Evolutionary conservation across 2,888 invertebrate genomes (phyloP), one percentile per base, ranked within the genome.

Genomic region (Agrochola litura): DNA sequence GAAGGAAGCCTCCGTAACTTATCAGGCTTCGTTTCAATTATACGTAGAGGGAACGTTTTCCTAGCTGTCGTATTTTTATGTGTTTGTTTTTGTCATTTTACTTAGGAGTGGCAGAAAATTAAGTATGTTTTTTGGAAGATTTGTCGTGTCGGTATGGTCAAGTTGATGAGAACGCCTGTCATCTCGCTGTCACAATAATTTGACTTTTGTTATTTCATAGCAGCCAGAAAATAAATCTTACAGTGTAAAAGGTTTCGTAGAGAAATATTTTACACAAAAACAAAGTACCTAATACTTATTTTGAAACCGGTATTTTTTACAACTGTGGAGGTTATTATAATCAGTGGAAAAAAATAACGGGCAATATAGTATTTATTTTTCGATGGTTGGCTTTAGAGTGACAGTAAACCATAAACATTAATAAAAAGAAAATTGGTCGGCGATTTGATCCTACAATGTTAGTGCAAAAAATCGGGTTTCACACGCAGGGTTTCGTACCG

Each of bases 21-120:
- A 12, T 12, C 12, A 9, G 83, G 88, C 66, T 87, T 86, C 88
- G 8, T 1, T 87, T 78, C 86, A 86, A 86, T 86, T 87, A 87
- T 71, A n/a, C n/a, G n/a, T n/a, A 78, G 58, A 83, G 83, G 76
- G 67, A 81, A 73, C 49, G 22, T 56, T 79, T 67, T 49, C 67
- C 58, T 68, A 73, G 56, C 67, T 41, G n/a, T 46, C 8, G 14
- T 52, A 52, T 37, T 63, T 14, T 54, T 12, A 69, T 76, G 71
- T 61, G 60, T 76, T 73, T 68, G 25, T 79, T 77, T 56, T 64
- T 46, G 52, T 64, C 12, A 37, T 58, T 25, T 72, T 49, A 41
- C 1, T 72, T 52, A 6, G 19, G 25, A 70, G 37, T 65, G 49
- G 22, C 9, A 14, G 30, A 64, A 76, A 46, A 64, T 0, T 12